These are phyloP conservation scores for Busseola fusca DNA, from an alignment of 2,888 invertebrate species.

Conservation along the genomic window DNA sequence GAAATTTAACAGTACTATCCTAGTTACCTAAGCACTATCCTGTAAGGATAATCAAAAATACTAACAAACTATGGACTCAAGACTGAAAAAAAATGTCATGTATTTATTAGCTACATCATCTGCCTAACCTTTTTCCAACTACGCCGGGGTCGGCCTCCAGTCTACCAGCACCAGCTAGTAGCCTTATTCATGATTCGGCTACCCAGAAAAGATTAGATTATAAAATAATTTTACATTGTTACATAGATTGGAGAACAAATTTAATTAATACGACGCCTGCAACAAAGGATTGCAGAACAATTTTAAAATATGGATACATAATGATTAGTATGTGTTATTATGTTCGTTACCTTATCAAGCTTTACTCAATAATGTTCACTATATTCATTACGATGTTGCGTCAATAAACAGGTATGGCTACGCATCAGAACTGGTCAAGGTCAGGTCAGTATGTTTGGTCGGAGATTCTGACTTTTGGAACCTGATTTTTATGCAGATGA, in stretches of 20 bases:
- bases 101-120: background rate
- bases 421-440: slow-evolving; percentile 44
- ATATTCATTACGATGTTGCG: slow-evolving; percentile 10
- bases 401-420: slow-evolving; percentile 29
- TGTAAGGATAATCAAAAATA: too few relatives aligned
- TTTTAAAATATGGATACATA: background rate
- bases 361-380: slow-evolving; percentile 11
- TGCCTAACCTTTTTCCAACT: background rate
- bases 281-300: background rate
- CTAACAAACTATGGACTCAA: too few relatives aligned
- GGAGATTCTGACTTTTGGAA: slow-evolving; percentile 11
- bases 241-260: background rate
- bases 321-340: slow-evolving; percentile 5
- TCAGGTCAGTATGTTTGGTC: slow-evolving; percentile 15
- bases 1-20: too few relatives aligned
- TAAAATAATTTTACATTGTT: background rate
- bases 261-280: background rate
- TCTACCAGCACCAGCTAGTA: background rate
- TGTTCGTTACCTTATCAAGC: slow-evolving; percentile 9
- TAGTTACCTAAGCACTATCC: too few relatives aligned
- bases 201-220: background rate
- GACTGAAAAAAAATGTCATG: too few relatives aligned
- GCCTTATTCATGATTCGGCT: background rate
- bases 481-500: slow-evolving; percentile 8
- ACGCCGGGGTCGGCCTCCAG: background rate